Conservation (phyloP, 1,140 invertebrate species). For the Drosophila tsacasi region DNA sequence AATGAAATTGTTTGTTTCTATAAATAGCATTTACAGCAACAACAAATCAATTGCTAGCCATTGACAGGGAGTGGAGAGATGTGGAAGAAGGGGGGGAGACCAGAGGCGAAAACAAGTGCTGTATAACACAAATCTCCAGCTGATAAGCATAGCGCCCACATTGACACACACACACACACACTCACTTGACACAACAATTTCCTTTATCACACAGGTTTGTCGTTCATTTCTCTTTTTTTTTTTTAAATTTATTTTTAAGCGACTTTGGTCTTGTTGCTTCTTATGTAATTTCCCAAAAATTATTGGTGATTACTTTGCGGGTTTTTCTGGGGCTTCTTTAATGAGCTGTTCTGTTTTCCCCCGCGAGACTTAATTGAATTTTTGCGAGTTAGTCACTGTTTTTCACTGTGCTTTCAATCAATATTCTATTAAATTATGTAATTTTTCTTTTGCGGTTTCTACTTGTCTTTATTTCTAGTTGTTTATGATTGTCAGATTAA, state of each 20-base stretch:
- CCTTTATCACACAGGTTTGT: constrained; percentile 35
- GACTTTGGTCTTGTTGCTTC: constrained; percentile 28
- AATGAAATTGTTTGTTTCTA: constrained; percentile 70
- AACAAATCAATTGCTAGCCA: constrained; percentile 56
- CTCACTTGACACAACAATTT: constrained; percentile 48
- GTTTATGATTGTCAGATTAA: neutral
- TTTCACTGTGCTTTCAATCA: constrained; percentile 25
- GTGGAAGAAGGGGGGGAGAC: neutral
- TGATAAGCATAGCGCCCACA: constrained; percentile 29
- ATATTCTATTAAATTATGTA: constrained; percentile 45
- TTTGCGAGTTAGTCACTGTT: constrained; percentile 38
- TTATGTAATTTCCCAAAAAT: constrained; percentile 55
- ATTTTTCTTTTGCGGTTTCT: constrained; percentile 21
- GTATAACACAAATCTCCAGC: constrained; percentile 29
- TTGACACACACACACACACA: constrained; percentile 1
- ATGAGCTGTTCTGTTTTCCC: constrained; percentile 17
- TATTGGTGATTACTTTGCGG: constrained; percentile 15
- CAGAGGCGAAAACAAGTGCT: constrained; percentile 20
- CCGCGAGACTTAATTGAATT: constrained; percentile 42
- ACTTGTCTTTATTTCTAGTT: neutral
- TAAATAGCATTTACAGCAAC: constrained; percentile 59
- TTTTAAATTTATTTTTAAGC: constrained; percentile 49
- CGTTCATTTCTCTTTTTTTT: constrained; percentile 5
- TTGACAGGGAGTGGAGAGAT: neutral
- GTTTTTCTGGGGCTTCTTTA: constrained; percentile 52